Conservation (phyloP, 2,888 invertebrate genomes). For the Drosophila yooni region DNA sequence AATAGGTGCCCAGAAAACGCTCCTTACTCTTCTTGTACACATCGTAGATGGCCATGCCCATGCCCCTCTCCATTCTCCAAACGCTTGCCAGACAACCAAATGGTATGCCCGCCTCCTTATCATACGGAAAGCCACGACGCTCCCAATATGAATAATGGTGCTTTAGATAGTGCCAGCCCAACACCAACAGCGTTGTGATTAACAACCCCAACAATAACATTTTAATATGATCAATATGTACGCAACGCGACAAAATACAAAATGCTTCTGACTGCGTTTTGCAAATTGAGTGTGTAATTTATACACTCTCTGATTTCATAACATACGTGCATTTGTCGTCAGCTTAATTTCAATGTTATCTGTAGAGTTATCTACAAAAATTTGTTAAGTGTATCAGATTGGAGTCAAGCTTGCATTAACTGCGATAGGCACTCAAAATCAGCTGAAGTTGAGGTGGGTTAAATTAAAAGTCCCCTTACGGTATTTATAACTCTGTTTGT, state of each 20-base stretch:
- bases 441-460: slow-evolving; percentile 18
- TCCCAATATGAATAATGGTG: slow-evolving; percentile 86
- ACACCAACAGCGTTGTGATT: slow-evolving; percentile 18
- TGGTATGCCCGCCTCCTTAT: slow-evolving; percentile 86
- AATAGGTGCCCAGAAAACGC: slow-evolving; percentile 87
- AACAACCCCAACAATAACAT: slow-evolving; percentile 41
- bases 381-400: not conserved
- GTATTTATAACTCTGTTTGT: not conserved
- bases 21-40: slow-evolving; percentile 85
- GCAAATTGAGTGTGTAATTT: slow-evolving; percentile 7
- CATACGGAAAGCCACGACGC: slow-evolving; percentile 86
- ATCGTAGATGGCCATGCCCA: slow-evolving; percentile 88
- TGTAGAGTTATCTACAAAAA: not conserved
- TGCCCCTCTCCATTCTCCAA: slow-evolving; percentile 86
- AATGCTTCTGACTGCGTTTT: slow-evolving; percentile 38
- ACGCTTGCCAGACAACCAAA: slow-evolving; percentile 88
- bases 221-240: not conserved
- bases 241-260: slow-evolving; percentile 16
- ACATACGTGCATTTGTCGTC: not conserved
- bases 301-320: slow-evolving; percentile 41
- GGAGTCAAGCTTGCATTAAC: not conserved
- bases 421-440: not conserved
- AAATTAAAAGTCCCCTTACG: not conserved
- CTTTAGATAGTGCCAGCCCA: slow-evolving; percentile 62
- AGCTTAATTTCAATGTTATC: not conserved